Evolutionary conservation across 2,888 invertebrate species (phyloP).

Genomic region (Notodromas monacha): DNA sequence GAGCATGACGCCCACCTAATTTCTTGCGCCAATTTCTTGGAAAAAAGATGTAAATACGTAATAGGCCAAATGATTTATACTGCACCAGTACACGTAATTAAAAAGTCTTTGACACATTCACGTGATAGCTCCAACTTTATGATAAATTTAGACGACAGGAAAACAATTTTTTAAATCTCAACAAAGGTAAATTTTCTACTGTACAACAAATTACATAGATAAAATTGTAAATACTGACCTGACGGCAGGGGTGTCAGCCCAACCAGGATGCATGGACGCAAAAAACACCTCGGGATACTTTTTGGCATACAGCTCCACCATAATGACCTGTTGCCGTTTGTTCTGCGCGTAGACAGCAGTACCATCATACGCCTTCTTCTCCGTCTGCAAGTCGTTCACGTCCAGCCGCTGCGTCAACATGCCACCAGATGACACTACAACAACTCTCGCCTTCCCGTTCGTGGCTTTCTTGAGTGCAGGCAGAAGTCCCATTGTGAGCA

Average conservation of each 20-base stretch:
- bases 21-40: no score
- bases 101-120: no score
- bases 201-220: no score
- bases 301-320: constrained; percentile 16
- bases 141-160: no score
- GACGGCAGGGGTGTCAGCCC: constrained; percentile 19
- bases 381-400: constrained; percentile 17
- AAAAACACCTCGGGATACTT: constrained; percentile 17
- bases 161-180: no score
- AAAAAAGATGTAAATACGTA: no score
- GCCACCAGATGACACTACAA: constrained; percentile 19
- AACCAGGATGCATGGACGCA: constrained; percentile 20
- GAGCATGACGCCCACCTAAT: no score
- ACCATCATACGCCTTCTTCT: constrained; percentile 18
- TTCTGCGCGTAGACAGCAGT: constrained; percentile 19
- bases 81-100: no score
- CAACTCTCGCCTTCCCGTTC: constrained; percentile 14
- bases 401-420: constrained; percentile 19
- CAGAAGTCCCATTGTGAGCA: constrained; percentile 16
- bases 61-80: no score
- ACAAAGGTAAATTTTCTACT: no score
- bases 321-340: constrained; percentile 17
- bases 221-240: no score
- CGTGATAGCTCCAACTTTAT: no score
- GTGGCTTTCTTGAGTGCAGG: constrained; percentile 15